Evolutionary conservation across 1,140 invertebrate genomes (phyloP), one percentile per base, ranked within the genome.

Genomic region (Lycorma delicatula): DNA sequence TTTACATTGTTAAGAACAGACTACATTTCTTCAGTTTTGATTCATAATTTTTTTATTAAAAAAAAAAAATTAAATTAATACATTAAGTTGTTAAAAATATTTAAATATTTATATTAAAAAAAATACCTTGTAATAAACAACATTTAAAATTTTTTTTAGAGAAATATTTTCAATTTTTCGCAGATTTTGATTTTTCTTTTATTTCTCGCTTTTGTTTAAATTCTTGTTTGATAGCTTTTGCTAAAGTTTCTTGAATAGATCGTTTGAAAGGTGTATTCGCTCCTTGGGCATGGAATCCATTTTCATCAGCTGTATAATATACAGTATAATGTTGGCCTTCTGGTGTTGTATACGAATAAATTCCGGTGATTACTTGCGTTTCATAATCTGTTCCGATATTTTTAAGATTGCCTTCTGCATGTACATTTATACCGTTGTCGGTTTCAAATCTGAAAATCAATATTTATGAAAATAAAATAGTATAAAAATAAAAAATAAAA

Each of bases 241-340:
- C 86, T 62, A 90, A 88, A 74, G 88, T 86, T 54, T 80, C 75
- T 44, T 85, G 87, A 38, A 91, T 84, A 47, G 87, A 86, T 1
- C 87, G 87, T 59, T 87, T 84, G 12, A 86, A 89, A 25, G 89
- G 89, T 66, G 91, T 79, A 67, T 91, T 87, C 68, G 86, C 85
- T 2, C 88, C 88, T 41, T 77, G 76, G 7, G 87, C 82, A 61
- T 83, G 81, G 80, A 90, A 92, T 41, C 89, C 89, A 63, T 82
- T 84, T 68, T 90, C 88, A 65, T 91, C 87, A 62, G 89, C 87
- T 22, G n/a, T 16, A 80, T 90, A 91, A 60, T 83, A 81, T 41
- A 88, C 81, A 25, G 76, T 83, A 70, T 87, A 85, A 62, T 83
- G 66, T 46, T 73, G 71, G 25, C 71, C 71, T 60, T 79, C 76